A percentile compares a stretch with the other conserved stretches of the same genome.
phyloP scores from a whole-genome alignment of 2,888 invertebrate species.

The Hirtodrosophila cameraria region DNA sequence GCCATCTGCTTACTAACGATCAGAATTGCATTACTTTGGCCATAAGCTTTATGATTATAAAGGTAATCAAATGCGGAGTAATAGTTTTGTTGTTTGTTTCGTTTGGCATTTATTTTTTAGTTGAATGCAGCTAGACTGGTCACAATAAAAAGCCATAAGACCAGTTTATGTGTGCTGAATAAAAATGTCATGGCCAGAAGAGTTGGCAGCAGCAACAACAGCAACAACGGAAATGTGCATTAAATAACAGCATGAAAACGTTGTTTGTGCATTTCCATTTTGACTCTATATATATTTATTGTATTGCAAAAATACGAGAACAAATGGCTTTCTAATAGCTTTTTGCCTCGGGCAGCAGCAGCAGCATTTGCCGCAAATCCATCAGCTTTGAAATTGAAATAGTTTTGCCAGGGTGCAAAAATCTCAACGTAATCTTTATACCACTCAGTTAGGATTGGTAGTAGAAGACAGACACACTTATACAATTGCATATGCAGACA shows the following conservation, averaged over 20 bases:
- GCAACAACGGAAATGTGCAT: slow-evolving; percentile 38
- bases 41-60: slow-evolving; percentile 8
- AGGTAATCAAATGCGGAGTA: slow-evolving; percentile 1
- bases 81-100: neutral
- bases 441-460: neutral
- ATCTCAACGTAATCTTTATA: slow-evolving; percentile 33
- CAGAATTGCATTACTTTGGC: neutral
- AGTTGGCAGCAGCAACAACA: slow-evolving; percentile 7
- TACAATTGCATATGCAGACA: slow-evolving; percentile 32
- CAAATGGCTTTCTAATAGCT: slow-evolving; percentile 74
- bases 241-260: slow-evolving; percentile 31
- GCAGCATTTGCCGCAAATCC: no score
- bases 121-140: neutral
- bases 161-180: slow-evolving; percentile 2
- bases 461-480: neutral
- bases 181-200: slow-evolving; percentile 9
- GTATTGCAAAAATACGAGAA: slow-evolving; percentile 24
- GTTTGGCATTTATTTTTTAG: neutral
- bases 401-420: slow-evolving; percentile 36
- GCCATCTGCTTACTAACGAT: neutral
- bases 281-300: slow-evolving; percentile 21
- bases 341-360: slow-evolving; percentile 49
- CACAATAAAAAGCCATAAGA: slow-evolving; percentile 2
- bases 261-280: slow-evolving; percentile 1
- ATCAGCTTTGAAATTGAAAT: slow-evolving; percentile 66